Evolutionary conservation across 2,797 vertebrate species (phyloP).

Genomic region (Brachyalestes nurse): DNA sequence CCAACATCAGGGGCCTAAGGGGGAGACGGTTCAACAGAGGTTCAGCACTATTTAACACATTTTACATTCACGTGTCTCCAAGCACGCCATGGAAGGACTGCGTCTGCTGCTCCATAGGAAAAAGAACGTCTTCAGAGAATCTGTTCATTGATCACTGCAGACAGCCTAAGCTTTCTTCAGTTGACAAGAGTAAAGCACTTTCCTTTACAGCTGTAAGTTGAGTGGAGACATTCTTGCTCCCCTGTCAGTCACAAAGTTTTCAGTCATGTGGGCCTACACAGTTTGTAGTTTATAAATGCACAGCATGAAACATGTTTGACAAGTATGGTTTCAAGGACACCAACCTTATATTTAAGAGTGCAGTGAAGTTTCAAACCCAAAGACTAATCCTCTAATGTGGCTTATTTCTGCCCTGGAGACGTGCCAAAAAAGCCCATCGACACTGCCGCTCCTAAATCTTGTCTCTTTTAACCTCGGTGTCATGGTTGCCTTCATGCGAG

Average conservation of each 20-base stretch:
- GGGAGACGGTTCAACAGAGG: slow-evolving; percentile 66
- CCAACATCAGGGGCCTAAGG: slow-evolving; percentile 11
- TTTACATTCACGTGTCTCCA: slow-evolving; percentile 23
- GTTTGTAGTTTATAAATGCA: slow-evolving; percentile 43
- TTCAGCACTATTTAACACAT: slow-evolving; percentile 65
- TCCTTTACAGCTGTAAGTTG: neutral
- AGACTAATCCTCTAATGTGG: slow-evolving; percentile 63
- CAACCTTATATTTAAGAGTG: slow-evolving; percentile 66
- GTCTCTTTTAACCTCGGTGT: slow-evolving; percentile 61
- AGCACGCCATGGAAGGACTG: neutral
- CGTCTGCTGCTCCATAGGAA: neutral
- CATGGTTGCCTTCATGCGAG: slow-evolving; percentile 55
- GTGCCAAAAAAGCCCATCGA: slow-evolving; percentile 50
- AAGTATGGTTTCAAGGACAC: slow-evolving; percentile 69
- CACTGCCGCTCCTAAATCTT: slow-evolving; percentile 59
- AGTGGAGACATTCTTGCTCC: slow-evolving; percentile 9
- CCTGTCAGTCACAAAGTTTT: slow-evolving; percentile 32
- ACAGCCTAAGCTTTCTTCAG: slow-evolving; percentile 6
- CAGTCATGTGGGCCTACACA: slow-evolving; percentile 4
- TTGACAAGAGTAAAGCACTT: neutral
- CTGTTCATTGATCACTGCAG: slow-evolving; percentile 24
- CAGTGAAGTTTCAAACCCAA: slow-evolving; percentile 64
- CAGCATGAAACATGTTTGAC: slow-evolving; percentile 65
- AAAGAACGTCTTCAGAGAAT: neutral
- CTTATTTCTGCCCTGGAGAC: slow-evolving; percentile 64